Conservation (phyloP, 2,797 vertebrate species). For the Danio tinwini region DNA sequence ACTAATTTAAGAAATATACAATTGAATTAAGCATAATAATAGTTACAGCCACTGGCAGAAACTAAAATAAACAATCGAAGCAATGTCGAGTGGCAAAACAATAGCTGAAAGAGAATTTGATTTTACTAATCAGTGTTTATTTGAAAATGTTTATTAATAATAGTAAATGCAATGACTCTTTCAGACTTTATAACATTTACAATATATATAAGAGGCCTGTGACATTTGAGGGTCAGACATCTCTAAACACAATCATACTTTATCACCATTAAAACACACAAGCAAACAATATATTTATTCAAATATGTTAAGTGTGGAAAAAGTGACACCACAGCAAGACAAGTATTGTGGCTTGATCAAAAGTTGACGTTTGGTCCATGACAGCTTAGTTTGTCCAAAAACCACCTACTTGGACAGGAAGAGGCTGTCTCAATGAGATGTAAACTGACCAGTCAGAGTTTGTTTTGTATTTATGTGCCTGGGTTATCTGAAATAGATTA, state of each 20-base stretch:
- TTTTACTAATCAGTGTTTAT: conserved; percentile 50
- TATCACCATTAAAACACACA: conserved; percentile 44
- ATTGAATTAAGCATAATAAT: background rate
- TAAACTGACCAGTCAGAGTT: background rate
- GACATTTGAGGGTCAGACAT: conserved; percentile 6
- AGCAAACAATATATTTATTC: conserved; percentile 37
- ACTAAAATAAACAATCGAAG: background rate
- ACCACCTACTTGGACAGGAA: background rate
- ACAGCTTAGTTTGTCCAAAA: background rate
- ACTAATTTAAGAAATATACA: background rate
- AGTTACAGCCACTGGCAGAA: background rate
- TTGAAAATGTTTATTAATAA: conserved; percentile 50
- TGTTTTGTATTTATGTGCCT: background rate
- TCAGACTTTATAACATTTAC: conserved; percentile 39
- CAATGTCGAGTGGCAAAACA: background rate
- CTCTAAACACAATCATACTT: conserved; percentile 24
- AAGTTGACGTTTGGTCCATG: conserved; percentile 9
- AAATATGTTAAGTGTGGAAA: conserved; percentile 40
- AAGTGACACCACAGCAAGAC: conserved; percentile 40
- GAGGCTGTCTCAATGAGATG: background rate
- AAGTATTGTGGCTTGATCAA: conserved; percentile 13
- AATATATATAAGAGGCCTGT: conserved; percentile 19
- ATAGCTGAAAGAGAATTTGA: background rate
- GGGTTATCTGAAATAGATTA: background rate
- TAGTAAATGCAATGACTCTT: conserved; percentile 35